phyloP scores from a whole-genome alignment of 1,140 invertebrate species.

The Drosophila obscura region DNA sequence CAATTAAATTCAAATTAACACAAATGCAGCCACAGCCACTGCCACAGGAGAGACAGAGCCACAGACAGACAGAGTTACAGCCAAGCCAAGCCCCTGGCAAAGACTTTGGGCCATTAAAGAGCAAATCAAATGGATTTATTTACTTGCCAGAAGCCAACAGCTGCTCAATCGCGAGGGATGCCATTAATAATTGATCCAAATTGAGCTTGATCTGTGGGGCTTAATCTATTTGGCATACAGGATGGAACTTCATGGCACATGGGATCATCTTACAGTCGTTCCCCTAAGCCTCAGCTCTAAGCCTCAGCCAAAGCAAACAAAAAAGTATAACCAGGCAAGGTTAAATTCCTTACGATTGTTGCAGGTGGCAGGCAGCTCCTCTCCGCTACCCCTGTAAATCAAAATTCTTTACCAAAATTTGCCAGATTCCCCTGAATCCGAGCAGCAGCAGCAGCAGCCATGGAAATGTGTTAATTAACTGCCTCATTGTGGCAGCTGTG shows the following conservation, averaged over 20 bases:
- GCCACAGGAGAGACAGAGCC: neutral
- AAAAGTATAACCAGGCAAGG: too few species aligned
- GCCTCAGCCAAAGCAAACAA: too few species aligned
- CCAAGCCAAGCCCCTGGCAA: too few species aligned
- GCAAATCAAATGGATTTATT: conserved; percentile 44
- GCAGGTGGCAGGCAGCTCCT: conserved; percentile 18
- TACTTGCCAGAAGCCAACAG: conserved; percentile 15
- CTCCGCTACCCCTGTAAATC: conserved; percentile 6
- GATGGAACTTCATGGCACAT: too few species aligned
- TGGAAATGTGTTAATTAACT: conserved; percentile 66
- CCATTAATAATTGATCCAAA: conserved; percentile 28
- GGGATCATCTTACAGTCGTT: too few species aligned
- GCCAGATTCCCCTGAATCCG: conserved; percentile 34
- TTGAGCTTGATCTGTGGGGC: conserved; percentile 6
- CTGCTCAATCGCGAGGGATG: conserved; percentile 18
- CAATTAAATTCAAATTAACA: conserved; percentile 77
- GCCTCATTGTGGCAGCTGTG: conserved; percentile 59
- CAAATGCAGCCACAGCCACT: conserved; percentile 30
- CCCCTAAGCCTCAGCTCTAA: too few species aligned
- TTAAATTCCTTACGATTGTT: neutral
- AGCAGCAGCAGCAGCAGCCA: conserved; percentile 22
- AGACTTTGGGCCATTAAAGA: conserved; percentile 21
- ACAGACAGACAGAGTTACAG: conserved; percentile 1
- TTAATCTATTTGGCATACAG: conserved; percentile 3
- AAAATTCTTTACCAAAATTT: conserved; percentile 34